These are phyloP conservation scores for Paratilapia polleni DNA, from an alignment of 2,113 vertebrate species.

Conservation along the genomic window DNA sequence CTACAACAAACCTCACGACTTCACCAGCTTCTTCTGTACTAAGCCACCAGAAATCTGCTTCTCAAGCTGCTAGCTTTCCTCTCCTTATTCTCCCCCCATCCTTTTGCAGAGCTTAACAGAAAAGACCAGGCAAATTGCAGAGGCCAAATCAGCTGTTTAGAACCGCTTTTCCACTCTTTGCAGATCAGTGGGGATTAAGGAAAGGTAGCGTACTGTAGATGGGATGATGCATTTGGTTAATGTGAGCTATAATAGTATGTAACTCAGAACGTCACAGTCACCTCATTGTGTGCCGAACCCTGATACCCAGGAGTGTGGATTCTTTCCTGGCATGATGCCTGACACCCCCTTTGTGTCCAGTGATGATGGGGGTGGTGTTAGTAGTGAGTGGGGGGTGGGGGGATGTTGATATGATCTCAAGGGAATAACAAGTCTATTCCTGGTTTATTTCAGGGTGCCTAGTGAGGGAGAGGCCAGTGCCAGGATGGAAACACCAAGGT, in stretches of 20 bases:
- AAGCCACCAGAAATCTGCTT: constrained; percentile 48
- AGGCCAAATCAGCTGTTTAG: not conserved
- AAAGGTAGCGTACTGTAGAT: constrained; percentile 37
- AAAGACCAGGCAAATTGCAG: constrained; percentile 12
- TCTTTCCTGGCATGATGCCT: constrained; percentile 79
- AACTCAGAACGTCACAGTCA: constrained; percentile 34
- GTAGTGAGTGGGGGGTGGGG: not conserved
- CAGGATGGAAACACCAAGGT: constrained; percentile 94
- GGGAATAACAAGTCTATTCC: constrained; percentile 45
- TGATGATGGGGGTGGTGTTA: constrained; percentile 38
- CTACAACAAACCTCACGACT: constrained; percentile 33
- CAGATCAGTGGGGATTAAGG: constrained; percentile 60
- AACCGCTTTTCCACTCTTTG: constrained; percentile 5
- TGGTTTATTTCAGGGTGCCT: constrained; percentile 90
- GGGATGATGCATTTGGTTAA: constrained; percentile 38
- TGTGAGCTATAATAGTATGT: constrained; percentile 1
- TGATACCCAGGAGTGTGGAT: constrained; percentile 63
- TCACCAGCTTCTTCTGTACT: constrained; percentile 48
- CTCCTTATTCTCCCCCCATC: constrained; percentile 60
- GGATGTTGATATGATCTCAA: not conserved
- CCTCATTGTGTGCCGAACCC: constrained; percentile 61
- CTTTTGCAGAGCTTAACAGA: constrained; percentile 14
- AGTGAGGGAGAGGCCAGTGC: constrained; percentile 96
- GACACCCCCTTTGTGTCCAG: constrained; percentile 63
- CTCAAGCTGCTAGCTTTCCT: constrained; percentile 48